Conservation (phyloP, 1,140 invertebrate species). For the Onthophagus taurus region DNA sequence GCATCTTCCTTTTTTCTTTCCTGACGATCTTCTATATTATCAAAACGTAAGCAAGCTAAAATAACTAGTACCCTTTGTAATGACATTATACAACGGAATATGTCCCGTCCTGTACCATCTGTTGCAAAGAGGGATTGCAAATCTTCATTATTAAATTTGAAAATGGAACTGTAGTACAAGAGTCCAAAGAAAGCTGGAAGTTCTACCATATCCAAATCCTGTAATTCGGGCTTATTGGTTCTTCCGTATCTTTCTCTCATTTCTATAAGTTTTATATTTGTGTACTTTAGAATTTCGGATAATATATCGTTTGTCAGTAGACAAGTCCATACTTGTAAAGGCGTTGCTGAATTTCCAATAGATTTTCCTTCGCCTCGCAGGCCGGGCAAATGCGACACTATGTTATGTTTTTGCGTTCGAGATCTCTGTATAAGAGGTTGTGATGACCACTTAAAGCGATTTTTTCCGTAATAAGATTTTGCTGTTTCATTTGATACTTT, state of each 20-base stretch:
- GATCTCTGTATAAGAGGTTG: background rate
- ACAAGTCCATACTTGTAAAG: background rate
- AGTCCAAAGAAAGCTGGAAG: slow-evolving; percentile 14
- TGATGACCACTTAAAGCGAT: background rate
- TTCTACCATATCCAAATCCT: slow-evolving; percentile 1
- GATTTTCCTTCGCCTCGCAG: background rate
- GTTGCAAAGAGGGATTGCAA: slow-evolving; percentile 21
- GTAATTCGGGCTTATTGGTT: too few relatives aligned
- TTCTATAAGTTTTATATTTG: background rate
- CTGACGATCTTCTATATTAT: slow-evolving; percentile 18
- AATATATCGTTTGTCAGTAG: background rate
- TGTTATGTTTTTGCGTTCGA: background rate
- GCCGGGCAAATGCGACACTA: background rate
- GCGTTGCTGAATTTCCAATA: background rate
- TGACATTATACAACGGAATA: slow-evolving; percentile 25
- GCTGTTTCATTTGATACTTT: background rate
- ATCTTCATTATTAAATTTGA: slow-evolving; percentile 20
- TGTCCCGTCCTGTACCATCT: slow-evolving; percentile 23
- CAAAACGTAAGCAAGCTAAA: slow-evolving; percentile 21
- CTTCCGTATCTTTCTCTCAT: background rate
- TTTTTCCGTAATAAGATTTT: background rate
- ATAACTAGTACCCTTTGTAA: slow-evolving; percentile 21
- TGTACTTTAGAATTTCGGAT: background rate
- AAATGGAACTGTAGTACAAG: too few relatives aligned
- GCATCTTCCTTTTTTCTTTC: slow-evolving; percentile 19